phyloP scores from a whole-genome alignment of 2,888 invertebrate genomes.

The Galeruca laticollis region DNA sequence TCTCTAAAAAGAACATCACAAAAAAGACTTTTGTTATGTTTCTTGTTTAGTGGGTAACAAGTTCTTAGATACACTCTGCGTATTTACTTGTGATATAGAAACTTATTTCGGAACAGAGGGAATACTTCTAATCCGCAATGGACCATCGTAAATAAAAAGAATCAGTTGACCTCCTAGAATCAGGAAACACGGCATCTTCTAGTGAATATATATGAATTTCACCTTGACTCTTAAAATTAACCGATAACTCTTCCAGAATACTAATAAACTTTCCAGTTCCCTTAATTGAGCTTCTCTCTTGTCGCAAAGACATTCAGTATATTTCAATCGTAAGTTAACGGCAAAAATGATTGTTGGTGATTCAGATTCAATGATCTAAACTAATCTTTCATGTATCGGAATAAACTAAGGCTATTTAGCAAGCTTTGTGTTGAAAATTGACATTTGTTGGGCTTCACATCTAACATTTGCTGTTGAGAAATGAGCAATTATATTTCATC shows the following conservation, averaged over 20 bases:
- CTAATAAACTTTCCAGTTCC: conserved; percentile 12
- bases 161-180: no score
- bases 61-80: no score
- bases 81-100: no score
- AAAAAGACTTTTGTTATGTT: no score
- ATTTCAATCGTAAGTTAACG: conserved; percentile 17
- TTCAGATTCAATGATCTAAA: conserved; percentile 17
- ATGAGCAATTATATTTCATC: conserved; percentile 18
- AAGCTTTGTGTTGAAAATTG: conserved; percentile 20
- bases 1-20: no score
- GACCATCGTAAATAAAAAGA: no score
- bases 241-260: conserved; percentile 1
- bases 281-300: neutral
- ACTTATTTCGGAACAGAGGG: no score
- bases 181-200: neutral
- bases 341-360: neutral
- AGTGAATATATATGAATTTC: no score
- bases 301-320: neutral
- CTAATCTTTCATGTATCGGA: conserved; percentile 18
- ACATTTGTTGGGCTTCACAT: conserved; percentile 16
- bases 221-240: neutral
- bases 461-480: neutral
- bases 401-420: conserved; percentile 1
- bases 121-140: no score
- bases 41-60: no score